phyloP scores from a whole-genome alignment of 2,113 vertebrate species.

The Cacatua alba region DNA sequence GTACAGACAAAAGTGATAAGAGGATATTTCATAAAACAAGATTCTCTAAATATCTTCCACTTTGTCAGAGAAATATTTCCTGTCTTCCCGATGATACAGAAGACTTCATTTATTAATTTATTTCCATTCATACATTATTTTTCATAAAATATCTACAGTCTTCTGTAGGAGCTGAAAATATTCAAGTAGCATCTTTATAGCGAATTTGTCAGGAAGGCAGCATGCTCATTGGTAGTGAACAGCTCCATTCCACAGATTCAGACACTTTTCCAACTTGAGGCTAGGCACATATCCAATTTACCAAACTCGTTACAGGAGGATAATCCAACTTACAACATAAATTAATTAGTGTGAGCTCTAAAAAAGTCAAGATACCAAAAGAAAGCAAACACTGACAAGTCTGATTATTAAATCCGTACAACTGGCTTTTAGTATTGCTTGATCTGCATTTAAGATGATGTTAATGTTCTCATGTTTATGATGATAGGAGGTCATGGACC shows the following conservation, averaged over 20 bases:
- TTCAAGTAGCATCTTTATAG: neutral
- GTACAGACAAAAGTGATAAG: neutral
- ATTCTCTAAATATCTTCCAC: neutral
- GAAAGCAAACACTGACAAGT: neutral
- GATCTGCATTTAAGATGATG: neutral
- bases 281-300: neutral
- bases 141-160: neutral
- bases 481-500: neutral
- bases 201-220: neutral
- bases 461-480: neutral
- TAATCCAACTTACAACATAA: neutral
- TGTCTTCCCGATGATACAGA: neutral
- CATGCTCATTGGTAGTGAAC: neutral
- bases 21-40: neutral
- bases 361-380: neutral
- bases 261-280: neutral
- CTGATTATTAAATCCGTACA: neutral
- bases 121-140: neutral
- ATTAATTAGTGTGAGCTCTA: neutral
- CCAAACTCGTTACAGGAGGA: neutral
- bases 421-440: neutral
- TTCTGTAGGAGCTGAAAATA: neutral
- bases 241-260: neutral
- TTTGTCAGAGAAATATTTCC: neutral
- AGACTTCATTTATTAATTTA: neutral